Conservation (phyloP, 37 sponge, comb jelly and placozoan species). For the Crambe crambe region DNA sequence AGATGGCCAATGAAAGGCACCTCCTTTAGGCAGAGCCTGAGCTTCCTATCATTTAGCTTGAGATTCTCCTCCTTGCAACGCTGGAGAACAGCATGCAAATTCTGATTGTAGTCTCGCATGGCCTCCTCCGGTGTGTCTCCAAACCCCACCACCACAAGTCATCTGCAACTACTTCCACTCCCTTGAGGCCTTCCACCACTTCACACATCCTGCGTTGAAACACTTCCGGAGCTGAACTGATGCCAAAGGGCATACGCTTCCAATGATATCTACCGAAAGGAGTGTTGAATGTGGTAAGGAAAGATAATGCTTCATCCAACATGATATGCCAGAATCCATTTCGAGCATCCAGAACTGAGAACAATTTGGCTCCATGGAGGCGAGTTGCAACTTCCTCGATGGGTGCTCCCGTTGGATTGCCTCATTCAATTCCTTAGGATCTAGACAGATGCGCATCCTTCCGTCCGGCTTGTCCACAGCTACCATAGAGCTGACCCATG, state of each 20-base stretch:
- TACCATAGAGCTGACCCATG: slow-evolving; percentile 65
- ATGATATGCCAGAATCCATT: slow-evolving; percentile 70
- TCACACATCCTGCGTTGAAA: slow-evolving; percentile 44
- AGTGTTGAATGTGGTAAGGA: slow-evolving; percentile 66
- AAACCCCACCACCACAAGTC: slow-evolving; percentile 40
- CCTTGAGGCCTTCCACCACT: slow-evolving; percentile 44
- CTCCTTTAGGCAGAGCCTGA: slow-evolving; percentile 8
- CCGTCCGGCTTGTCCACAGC: no score
- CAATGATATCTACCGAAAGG: slow-evolving; percentile 56
- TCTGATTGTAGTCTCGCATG: slow-evolving; percentile 1
- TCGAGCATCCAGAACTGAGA: slow-evolving; percentile 55
- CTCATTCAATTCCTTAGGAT: slow-evolving; percentile 53
- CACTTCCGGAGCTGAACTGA: slow-evolving; percentile 59
- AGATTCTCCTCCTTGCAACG: slow-evolving; percentile 23
- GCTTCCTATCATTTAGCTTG: slow-evolving; percentile 24
- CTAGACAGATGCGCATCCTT: no score
- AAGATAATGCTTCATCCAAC: slow-evolving; percentile 46
- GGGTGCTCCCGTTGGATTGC: slow-evolving; percentile 57
- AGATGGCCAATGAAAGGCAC: slow-evolving; percentile 48
- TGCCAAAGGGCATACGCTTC: slow-evolving; percentile 28
- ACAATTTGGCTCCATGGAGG: slow-evolving; percentile 41
- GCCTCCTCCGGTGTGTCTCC: slow-evolving; percentile 28
- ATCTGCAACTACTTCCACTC: slow-evolving; percentile 44
- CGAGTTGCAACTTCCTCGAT: slow-evolving; percentile 25
- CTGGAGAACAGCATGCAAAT: slow-evolving; percentile 28